Conservation (phyloP, 2,113 vertebrate genomes). For the Oreochromis spilurus region DNA sequence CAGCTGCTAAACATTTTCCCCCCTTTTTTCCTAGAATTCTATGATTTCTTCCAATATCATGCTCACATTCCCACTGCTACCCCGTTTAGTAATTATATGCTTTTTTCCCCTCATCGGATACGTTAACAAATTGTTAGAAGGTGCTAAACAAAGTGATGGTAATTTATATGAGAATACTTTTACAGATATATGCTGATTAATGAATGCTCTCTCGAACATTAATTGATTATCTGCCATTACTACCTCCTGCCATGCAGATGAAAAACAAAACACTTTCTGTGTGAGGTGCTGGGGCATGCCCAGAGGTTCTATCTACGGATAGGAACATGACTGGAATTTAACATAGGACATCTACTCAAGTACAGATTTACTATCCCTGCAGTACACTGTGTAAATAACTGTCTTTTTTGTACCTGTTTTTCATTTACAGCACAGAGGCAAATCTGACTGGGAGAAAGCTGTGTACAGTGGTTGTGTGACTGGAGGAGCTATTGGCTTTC, state of each 20-base stretch:
- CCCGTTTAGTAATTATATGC: not conserved
- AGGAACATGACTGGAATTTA: not conserved
- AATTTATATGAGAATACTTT: not conserved
- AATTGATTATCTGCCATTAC: not conserved
- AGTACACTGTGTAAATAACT: not conserved
- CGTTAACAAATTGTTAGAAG: not conserved
- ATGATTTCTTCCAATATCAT: not conserved
- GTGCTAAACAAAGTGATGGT: not conserved
- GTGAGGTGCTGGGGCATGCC: not conserved
- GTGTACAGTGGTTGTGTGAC: constrained; percentile 94
- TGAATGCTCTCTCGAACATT: not conserved
- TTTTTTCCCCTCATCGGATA: not conserved
- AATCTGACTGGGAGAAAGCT: constrained; percentile 94
- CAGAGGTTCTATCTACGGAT: not conserved
- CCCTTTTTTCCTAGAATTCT: accelerated
- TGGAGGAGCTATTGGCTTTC: constrained; percentile 91
- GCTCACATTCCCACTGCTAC: not conserved
- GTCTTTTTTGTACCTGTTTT: not conserved
- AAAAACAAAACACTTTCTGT: not conserved
- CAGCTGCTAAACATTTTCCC: not conserved
- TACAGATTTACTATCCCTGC: not conserved
- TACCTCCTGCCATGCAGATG: not conserved
- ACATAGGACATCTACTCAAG: not conserved
- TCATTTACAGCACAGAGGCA: constrained; percentile 82
- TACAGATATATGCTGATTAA: not conserved